Percentiles rank a stretch among this genome's conserved stretches.
phyloP scores from a whole-genome alignment of 2,888 invertebrate genomes.

The Ochropleura leucogaster region DNA sequence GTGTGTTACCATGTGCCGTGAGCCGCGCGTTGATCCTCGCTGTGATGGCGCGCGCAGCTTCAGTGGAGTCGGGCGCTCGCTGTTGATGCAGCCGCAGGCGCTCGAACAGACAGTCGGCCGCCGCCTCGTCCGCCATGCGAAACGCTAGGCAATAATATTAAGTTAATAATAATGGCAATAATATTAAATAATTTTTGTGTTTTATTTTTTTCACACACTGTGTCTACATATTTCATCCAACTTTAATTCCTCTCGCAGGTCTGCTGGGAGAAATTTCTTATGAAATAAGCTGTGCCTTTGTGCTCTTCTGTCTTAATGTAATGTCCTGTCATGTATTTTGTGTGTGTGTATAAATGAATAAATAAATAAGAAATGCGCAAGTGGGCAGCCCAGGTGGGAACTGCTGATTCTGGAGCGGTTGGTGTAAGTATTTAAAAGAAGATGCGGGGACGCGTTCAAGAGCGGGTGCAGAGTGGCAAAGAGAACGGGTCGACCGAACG shows the following conservation, averaged over 20 bases:
- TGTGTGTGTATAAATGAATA: too few relatives aligned
- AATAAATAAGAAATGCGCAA: not conserved
- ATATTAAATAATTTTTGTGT: too few relatives aligned
- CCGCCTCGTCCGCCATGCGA: slow-evolving; percentile 88
- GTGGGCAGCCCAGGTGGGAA: not conserved
- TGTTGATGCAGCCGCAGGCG: slow-evolving; percentile 85
- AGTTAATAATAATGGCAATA: slow-evolving; percentile 1
- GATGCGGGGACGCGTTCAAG: too few relatives aligned
- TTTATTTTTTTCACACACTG: too few relatives aligned
- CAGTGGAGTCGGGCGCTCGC: slow-evolving; percentile 84
- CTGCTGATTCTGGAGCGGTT: not conserved
- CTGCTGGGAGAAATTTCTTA: too few relatives aligned
- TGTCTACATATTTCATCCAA: too few relatives aligned
- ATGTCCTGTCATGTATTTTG: too few relatives aligned
- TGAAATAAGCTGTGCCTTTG: too few relatives aligned
- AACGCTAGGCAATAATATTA: slow-evolving; percentile 71
- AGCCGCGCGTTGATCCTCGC: slow-evolving; percentile 85
- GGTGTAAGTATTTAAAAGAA: not conserved
- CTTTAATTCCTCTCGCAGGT: too few relatives aligned
- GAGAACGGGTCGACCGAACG: too few relatives aligned
- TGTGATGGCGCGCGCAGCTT: slow-evolving; percentile 85
- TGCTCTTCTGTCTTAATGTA: too few relatives aligned
- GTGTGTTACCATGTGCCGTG: slow-evolving; percentile 82
- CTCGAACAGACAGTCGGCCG: slow-evolving; percentile 86
- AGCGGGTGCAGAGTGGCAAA: too few relatives aligned